Percentiles rank a stretch among this genome's conserved stretches.
These are phyloP conservation scores for Hormiphora californensis DNA, from an alignment of 37 sponge, comb jelly and placozoan genomes.

Conservation along the genomic window DNA sequence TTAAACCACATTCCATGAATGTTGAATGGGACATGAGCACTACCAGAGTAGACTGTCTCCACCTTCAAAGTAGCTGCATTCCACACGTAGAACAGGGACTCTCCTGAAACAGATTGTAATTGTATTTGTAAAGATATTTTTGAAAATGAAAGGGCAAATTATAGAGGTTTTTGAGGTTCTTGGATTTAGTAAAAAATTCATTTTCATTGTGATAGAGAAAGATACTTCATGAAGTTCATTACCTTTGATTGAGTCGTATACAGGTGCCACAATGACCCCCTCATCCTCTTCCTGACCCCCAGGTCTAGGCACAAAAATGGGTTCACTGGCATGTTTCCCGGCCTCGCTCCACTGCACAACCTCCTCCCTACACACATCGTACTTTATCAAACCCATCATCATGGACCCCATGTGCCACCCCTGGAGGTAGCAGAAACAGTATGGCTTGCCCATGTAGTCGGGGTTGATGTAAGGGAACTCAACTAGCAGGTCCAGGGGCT, in stretches of 20 bases:
- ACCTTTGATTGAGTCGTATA: background rate
- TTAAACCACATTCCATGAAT: too few relatives aligned
- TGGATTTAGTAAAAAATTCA: too few relatives aligned
- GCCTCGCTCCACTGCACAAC: background rate
- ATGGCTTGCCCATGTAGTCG: background rate
- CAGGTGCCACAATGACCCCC: conserved; percentile 14
- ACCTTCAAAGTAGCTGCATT: too few relatives aligned
- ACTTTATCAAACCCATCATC: conserved; percentile 21
- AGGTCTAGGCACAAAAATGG: conserved; percentile 2
- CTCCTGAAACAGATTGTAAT: too few relatives aligned
- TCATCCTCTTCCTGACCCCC: background rate
- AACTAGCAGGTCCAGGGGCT: background rate
- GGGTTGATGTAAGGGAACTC: conserved; percentile 20
- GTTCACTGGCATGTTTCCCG: conserved; percentile 21
- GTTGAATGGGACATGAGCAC: too few relatives aligned
- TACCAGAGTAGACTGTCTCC: too few relatives aligned
- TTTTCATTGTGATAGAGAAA: too few relatives aligned
- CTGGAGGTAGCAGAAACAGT: conserved; percentile 22
- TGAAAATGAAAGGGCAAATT: too few relatives aligned
- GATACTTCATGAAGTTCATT: too few relatives aligned
- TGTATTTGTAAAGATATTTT: too few relatives aligned
- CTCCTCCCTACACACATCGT: background rate
- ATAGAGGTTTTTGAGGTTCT: too few relatives aligned
- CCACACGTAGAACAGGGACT: too few relatives aligned
- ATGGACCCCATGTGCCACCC: conserved; percentile 29